These are phyloP conservation scores for Caenorhabditis parvicauda DNA, from an alignment of 2,888 invertebrate species.

Conservation along the genomic window DNA sequence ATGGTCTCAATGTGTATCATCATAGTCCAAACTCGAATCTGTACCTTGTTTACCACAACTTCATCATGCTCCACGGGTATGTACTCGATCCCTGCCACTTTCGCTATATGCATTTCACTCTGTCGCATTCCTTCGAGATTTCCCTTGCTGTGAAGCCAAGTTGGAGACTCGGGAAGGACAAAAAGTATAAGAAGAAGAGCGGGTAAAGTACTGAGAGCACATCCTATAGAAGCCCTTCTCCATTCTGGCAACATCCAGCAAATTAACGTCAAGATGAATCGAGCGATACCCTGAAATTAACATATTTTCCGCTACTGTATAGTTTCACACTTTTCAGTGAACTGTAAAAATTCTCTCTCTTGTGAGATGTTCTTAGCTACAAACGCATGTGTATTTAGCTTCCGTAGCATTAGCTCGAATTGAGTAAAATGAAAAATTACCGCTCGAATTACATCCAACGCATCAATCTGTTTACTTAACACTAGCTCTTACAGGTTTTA, in stretches of 20 bases:
- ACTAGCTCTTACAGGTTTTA: too few species aligned
- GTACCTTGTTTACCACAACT: constrained; percentile 44
- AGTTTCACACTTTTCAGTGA: too few species aligned
- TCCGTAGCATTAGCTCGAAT: too few species aligned
- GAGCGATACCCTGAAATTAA: constrained; percentile 46
- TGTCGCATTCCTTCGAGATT: constrained; percentile 47
- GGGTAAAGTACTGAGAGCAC: constrained; percentile 50
- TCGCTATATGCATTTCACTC: constrained; percentile 53
- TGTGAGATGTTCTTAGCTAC: too few species aligned
- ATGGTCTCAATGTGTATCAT: too few species aligned
- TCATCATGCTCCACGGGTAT: constrained; percentile 45
- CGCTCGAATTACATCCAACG: too few species aligned
- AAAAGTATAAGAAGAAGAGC: constrained; percentile 54
- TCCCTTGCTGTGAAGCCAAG: constrained; percentile 58
- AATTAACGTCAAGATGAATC: constrained; percentile 53
- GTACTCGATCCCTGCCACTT: constrained; percentile 50
- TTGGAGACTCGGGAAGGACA: constrained; percentile 60
- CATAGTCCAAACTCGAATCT: too few species aligned
- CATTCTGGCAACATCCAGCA: constrained; percentile 55
- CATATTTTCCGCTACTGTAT: too few species aligned
- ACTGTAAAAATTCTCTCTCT: too few species aligned
- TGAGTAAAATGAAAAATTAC: too few species aligned
- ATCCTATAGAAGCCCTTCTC: constrained; percentile 51
- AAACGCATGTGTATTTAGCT: too few species aligned
- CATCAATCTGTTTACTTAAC: too few species aligned